Evolutionary conservation across 2,113 vertebrate genomes (phyloP).

Genomic region (Clarias macrocephalus): DNA sequence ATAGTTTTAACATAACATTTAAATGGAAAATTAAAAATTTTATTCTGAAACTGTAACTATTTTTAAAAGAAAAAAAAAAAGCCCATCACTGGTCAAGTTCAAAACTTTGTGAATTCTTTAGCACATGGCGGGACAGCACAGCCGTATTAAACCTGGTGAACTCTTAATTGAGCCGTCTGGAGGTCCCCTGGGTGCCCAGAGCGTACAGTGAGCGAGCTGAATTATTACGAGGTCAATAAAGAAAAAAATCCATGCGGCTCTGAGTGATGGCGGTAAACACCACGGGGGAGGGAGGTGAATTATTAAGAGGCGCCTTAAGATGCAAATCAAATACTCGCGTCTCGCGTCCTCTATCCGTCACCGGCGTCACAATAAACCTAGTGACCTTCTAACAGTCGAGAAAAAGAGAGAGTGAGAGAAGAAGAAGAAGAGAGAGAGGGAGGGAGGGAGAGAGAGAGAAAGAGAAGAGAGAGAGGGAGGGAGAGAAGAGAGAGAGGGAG

Average conservation of each 20-base stretch:
- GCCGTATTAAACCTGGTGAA: conserved; percentile 42
- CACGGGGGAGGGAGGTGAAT: conserved; percentile 35
- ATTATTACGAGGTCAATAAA: conserved; percentile 39
- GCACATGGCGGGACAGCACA: background rate
- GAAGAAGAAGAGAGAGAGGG: background rate
- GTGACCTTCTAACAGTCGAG: conserved; percentile 5
- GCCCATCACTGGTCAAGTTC: background rate
- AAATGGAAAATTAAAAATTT: background rate
- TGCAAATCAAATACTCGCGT: conserved; percentile 28
- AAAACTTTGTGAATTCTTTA: background rate
- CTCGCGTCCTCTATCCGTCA: conserved; percentile 5
- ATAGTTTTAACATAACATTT: too few relatives aligned
- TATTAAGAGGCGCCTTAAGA: conserved; percentile 50
- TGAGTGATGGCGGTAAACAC: conserved; percentile 38
- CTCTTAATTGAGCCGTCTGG: conserved; percentile 14
- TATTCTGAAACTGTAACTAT: background rate
- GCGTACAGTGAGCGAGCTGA: conserved; percentile 19
- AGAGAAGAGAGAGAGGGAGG: too few relatives aligned
- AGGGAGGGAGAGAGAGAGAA: too few relatives aligned
- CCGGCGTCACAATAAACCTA: conserved; percentile 31
- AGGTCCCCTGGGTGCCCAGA: conserved; percentile 12
- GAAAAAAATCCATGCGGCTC: conserved; percentile 48
- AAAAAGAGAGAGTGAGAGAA: background rate
- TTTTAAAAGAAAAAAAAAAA: background rate
- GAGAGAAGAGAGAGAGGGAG: too few relatives aligned